phyloP scores from a whole-genome alignment of 2,888 invertebrate genomes.

The Xestia xanthographa region DNA sequence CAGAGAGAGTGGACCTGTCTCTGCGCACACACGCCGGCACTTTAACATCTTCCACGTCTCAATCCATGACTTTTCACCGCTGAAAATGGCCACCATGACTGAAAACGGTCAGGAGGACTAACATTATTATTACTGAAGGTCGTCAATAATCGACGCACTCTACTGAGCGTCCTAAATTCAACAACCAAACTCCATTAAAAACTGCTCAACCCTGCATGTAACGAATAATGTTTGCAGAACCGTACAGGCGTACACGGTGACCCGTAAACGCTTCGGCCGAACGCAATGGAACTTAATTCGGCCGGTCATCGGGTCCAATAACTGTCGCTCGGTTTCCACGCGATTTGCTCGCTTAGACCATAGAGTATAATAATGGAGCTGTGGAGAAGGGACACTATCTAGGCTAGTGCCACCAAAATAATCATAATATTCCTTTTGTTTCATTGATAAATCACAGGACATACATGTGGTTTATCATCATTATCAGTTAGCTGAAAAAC shows the following conservation, averaged over 20 bases:
- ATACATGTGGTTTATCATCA: not conserved
- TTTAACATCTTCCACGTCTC: too few species aligned
- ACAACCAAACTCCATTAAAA: slow-evolving; percentile 33
- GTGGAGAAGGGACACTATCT: slow-evolving; percentile 17
- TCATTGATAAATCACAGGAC: not conserved
- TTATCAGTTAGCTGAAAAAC: not conserved
- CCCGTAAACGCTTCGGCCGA: slow-evolving; percentile 66
- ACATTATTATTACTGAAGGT: not conserved
- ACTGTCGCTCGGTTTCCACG: slow-evolving; percentile 77
- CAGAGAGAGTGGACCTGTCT: not conserved
- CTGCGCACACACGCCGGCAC: not conserved
- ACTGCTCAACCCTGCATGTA: slow-evolving; percentile 32
- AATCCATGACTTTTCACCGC: not conserved
- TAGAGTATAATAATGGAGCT: not conserved
- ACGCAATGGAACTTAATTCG: slow-evolving; percentile 75
- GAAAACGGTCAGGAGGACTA: not conserved
- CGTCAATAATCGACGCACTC: not conserved
- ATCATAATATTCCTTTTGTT: not conserved
- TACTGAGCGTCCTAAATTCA: not conserved
- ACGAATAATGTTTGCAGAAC: slow-evolving; percentile 62
- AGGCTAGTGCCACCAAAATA: too few species aligned
- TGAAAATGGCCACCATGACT: not conserved
- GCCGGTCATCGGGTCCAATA: slow-evolving; percentile 75
- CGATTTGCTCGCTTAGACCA: slow-evolving; percentile 68
- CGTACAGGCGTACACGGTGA: slow-evolving; percentile 62